Conservation (phyloP, 2,797 vertebrate genomes). For the Paratrypauchen microcephalus region DNA sequence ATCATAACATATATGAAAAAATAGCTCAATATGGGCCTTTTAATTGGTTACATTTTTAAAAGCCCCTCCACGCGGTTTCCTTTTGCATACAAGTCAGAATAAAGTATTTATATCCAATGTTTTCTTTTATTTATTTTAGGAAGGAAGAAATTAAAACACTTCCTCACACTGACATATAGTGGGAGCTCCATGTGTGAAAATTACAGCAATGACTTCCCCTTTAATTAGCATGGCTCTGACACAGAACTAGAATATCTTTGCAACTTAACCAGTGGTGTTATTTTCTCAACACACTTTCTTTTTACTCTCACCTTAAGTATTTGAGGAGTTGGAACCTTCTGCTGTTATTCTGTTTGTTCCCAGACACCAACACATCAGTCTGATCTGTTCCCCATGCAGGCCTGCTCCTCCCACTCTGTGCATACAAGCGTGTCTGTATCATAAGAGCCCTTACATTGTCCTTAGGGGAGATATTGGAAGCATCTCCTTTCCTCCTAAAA, state of each 20-base stretch:
- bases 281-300: constrained; percentile 1
- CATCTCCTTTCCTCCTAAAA: constrained; percentile 75
- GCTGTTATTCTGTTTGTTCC: constrained; percentile 37
- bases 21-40: too few species aligned
- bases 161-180: neutral
- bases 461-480: constrained; percentile 66
- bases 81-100: too few species aligned
- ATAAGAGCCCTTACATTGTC: constrained; percentile 53
- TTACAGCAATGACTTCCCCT: neutral
- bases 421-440: constrained; percentile 32
- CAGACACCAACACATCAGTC: constrained; percentile 39
- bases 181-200: neutral
- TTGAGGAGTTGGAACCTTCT: constrained; percentile 19
- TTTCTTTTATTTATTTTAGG: too few species aligned
- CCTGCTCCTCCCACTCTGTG: constrained; percentile 25
- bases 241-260: neutral
- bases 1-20: too few species aligned
- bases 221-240: neutral
- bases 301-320: constrained; percentile 14
- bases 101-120: too few species aligned
- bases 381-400: constrained; percentile 40
- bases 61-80: too few species aligned
- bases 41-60: too few species aligned
- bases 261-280: constrained; percentile 5
- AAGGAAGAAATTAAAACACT: too few species aligned